phyloP scores from a whole-genome alignment of 1,140 invertebrate genomes.

The Listronotus bonariensis region DNA sequence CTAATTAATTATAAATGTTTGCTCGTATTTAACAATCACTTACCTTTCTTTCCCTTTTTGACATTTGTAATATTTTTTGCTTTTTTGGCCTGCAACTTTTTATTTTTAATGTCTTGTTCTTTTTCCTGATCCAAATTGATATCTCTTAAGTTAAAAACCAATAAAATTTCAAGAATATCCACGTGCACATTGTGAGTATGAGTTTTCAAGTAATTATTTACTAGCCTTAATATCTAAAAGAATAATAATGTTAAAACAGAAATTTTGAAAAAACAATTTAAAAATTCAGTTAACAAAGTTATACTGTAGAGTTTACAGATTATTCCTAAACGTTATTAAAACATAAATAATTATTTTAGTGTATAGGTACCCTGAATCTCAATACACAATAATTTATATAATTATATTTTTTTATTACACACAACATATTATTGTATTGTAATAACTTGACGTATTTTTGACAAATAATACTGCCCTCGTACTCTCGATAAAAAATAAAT shows the following conservation, averaged over 20 bases:
- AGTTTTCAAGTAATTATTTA: conserved; percentile 81
- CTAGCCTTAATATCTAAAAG: conserved; percentile 75
- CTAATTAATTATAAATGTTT: too few relatives aligned
- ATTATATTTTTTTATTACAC: too few relatives aligned
- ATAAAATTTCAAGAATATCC: conserved; percentile 76
- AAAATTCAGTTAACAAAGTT: background rate
- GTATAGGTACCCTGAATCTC: too few relatives aligned
- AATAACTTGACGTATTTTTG: too few relatives aligned
- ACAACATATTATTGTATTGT: too few relatives aligned
- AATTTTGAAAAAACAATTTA: background rate
- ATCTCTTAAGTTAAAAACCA: conserved; percentile 78
- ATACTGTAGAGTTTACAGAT: too few relatives aligned
- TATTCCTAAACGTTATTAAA: too few relatives aligned
- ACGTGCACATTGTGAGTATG: conserved; percentile 72
- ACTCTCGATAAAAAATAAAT: too few relatives aligned
- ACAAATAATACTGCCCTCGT: too few relatives aligned
- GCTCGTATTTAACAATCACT: too few relatives aligned
- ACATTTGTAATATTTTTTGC: conserved; percentile 76
- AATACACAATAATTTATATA: too few relatives aligned
- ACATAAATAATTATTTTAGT: too few relatives aligned
- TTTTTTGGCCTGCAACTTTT: conserved; percentile 78
- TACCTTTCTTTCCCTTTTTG: conserved; percentile 85
- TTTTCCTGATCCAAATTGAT: conserved; percentile 80
- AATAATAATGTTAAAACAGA: background rate
- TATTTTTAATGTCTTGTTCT: conserved; percentile 74